Conservation (phyloP, 2,888 invertebrate genomes). For the Ceramica pisi region DNA sequence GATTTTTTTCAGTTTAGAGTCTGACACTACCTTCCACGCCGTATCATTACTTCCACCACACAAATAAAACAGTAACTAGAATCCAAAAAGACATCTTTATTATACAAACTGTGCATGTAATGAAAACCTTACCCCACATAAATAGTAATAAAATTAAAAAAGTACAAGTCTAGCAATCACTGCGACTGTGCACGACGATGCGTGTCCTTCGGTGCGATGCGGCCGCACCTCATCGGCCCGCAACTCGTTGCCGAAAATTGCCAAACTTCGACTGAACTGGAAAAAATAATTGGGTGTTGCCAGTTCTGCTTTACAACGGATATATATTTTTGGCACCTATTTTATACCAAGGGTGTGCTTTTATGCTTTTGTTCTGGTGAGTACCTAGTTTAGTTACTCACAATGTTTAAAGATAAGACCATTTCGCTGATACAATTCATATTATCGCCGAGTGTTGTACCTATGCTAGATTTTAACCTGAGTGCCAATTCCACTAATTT, state of each 20-base stretch:
- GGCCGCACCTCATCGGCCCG: neutral
- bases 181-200: neutral
- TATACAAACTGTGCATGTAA: slow-evolving; percentile 10
- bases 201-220: neutral
- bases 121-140: neutral
- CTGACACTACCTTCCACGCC: too few relatives aligned
- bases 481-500: too few relatives aligned
- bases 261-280: slow-evolving; percentile 18
- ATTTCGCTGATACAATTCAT: too few relatives aligned
- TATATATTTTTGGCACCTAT: neutral
- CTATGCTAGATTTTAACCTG: too few relatives aligned
- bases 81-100: slow-evolving; percentile 25
- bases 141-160: neutral
- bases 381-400: too few relatives aligned
- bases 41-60: neutral
- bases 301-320: neutral
- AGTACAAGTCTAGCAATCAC: slow-evolving; percentile 10
- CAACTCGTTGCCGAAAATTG: neutral
- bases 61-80: slow-evolving; percentile 21
- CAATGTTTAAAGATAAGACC: too few relatives aligned
- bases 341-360: too few relatives aligned
- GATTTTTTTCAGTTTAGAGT: too few relatives aligned
- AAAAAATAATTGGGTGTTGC: slow-evolving; percentile 22
- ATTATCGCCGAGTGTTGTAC: too few relatives aligned
- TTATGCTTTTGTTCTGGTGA: too few relatives aligned